phyloP scores from a whole-genome alignment of 1,140 invertebrate species.

The Philopotamus ludificatus region DNA sequence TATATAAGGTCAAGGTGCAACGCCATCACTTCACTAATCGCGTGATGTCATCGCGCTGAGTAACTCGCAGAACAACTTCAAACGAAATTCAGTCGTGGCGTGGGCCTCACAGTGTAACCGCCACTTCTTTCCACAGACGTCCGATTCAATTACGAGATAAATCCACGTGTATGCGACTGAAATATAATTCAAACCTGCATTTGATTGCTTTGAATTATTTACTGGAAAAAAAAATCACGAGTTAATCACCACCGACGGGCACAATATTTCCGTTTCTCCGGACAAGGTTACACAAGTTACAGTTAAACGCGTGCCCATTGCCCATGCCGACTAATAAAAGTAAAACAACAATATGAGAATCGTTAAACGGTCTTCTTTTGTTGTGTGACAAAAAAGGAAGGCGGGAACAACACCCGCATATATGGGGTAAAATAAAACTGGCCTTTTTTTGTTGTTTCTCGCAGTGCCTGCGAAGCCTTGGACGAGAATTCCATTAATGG shows the following conservation, averaged over 20 bases:
- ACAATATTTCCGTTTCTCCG: slow-evolving; percentile 31
- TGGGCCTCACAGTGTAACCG: no score
- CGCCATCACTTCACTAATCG: no score
- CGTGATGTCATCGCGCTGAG: no score
- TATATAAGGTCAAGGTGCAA: no score
- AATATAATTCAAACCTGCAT: no score
- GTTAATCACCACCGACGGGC: slow-evolving; percentile 16
- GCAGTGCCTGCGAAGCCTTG: not conserved
- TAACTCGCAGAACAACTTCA: no score
- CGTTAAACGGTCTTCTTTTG: slow-evolving; percentile 31
- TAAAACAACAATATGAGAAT: slow-evolving; percentile 36
- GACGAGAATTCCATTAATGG: slow-evolving; percentile 14
- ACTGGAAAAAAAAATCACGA: not conserved
- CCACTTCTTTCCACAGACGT: no score
- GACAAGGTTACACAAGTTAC: slow-evolving; percentile 30
- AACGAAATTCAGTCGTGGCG: no score
- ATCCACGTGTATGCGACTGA: no score
- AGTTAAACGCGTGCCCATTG: slow-evolving; percentile 22
- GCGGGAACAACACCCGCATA: slow-evolving; percentile 9
- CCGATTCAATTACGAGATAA: no score
- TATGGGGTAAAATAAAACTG: not conserved
- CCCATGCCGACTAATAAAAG: slow-evolving; percentile 27
- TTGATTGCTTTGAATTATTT: no score
- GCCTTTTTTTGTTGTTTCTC: not conserved
- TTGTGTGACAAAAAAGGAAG: slow-evolving; percentile 40